phyloP scores from a whole-genome alignment of 2,113 vertebrate genomes.

The Phylloscopus trochilus region DNA sequence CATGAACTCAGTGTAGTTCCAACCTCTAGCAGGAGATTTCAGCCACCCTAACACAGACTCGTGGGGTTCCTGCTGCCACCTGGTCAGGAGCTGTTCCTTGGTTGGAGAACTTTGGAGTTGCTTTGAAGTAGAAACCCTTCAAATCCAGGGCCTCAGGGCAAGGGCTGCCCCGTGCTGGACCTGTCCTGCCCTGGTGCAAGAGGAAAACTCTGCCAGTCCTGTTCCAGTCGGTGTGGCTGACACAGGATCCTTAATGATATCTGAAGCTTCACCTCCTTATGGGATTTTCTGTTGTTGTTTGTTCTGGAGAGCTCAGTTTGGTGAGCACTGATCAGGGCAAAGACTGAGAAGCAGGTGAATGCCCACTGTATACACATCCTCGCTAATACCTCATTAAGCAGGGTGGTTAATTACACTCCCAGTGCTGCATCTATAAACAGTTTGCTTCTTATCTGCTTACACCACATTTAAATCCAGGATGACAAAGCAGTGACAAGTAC shows the following conservation, averaged over 20 bases:
- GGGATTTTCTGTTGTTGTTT: neutral
- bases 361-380: neutral
- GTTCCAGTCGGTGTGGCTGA: rapidly evolving
- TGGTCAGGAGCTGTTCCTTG: neutral
- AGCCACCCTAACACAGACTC: neutral
- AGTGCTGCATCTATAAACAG: neutral
- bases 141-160: neutral
- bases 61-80: neutral
- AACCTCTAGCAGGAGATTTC: neutral
- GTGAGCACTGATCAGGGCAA: neutral
- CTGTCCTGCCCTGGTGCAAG: neutral
- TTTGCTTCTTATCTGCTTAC: neutral
- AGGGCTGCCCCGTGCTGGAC: neutral
- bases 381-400: neutral
- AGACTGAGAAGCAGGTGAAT: neutral
- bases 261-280: neutral
- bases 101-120: neutral
- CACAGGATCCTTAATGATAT: neutral
- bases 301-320: neutral
- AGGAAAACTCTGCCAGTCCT: neutral
- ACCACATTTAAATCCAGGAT: neutral
- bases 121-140: neutral
- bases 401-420: neutral
- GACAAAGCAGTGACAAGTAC: neutral
- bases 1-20: neutral